Percentiles rank a stretch among this genome's conserved stretches.
These are phyloP conservation scores for Alsophila aescularia DNA, from an alignment of 2,888 invertebrate species.

Conservation along the genomic window DNA sequence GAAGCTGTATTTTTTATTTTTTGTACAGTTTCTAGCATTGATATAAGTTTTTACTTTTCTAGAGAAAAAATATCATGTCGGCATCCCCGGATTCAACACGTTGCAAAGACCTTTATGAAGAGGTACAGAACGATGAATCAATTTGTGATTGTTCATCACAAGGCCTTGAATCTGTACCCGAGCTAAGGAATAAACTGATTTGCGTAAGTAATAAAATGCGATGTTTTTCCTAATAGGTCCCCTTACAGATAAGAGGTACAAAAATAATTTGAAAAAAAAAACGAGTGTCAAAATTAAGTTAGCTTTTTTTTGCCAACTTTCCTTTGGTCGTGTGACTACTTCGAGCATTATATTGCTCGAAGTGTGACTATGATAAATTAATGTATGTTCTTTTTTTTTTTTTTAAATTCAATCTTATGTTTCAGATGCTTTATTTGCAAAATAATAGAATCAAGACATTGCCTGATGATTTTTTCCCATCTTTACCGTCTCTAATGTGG, in stretches of 20 bases:
- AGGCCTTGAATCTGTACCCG: constrained; percentile 54
- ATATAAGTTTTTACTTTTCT: background rate
- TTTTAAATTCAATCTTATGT: constrained; percentile 25
- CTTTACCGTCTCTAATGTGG: constrained; percentile 84
- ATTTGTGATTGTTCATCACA: constrained; percentile 59
- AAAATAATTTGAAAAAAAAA: too few species aligned
- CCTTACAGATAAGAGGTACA: too few species aligned
- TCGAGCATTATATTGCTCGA: too few species aligned
- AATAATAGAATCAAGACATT: constrained; percentile 82
- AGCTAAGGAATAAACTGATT: constrained; percentile 52
- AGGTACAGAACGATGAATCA: constrained; percentile 58
- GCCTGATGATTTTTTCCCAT: constrained; percentile 84
- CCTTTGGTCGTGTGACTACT: too few species aligned
- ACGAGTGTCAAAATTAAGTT: too few species aligned
- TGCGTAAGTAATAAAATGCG: constrained; percentile 58
- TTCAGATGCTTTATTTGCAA: constrained; percentile 74
- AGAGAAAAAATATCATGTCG: constrained; percentile 48
- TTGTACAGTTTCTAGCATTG: background rate
- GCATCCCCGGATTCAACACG: constrained; percentile 39
- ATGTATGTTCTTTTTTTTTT: too few species aligned
- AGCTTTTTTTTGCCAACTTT: too few species aligned
- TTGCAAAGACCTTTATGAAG: constrained; percentile 61
- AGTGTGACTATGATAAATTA: too few species aligned
- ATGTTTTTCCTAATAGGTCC: background rate
- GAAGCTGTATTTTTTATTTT: background rate